phyloP scores from a whole-genome alignment of 2,888 invertebrate species.

The Boloria euphrosyne region DNA sequence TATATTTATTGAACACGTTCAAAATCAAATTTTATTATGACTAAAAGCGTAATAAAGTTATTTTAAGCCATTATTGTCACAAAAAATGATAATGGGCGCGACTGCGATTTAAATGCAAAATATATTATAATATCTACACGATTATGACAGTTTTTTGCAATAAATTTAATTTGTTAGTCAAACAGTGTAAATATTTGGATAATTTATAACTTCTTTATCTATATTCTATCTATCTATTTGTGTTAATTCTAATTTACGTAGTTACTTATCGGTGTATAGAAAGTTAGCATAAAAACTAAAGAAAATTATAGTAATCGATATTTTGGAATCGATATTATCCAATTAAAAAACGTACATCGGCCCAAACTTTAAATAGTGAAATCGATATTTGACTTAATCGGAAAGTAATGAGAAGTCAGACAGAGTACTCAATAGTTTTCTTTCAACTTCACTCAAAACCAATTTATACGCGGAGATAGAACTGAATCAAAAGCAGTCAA shows the following conservation, averaged over 20 bases:
- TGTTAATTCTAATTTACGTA: background rate
- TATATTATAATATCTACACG: constrained; percentile 29
- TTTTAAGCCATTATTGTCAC: constrained; percentile 4
- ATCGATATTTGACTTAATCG: background rate
- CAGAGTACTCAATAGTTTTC: constrained; percentile 16
- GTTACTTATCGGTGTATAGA: too few relatives aligned
- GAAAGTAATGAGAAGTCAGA: constrained; percentile 6
- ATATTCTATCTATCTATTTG: background rate
- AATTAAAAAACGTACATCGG: background rate
- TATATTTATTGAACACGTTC: too few relatives aligned
- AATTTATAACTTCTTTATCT: background rate
- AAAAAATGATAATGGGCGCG: constrained; percentile 31
- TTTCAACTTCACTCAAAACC: constrained; percentile 25
- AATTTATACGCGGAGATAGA: constrained; percentile 26
- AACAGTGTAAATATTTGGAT: background rate
- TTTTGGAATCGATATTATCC: background rate
- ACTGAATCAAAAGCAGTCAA: constrained; percentile 25
- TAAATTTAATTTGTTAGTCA: constrained; percentile 6
- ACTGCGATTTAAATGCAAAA: constrained; percentile 25
- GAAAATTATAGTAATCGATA: background rate
- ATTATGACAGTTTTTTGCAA: constrained; percentile 15
- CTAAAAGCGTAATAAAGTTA: constrained; percentile 4
- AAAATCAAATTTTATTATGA: background rate
- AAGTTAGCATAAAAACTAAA: too few relatives aligned
- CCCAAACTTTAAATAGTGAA: constrained; percentile 5